Base-by-base conservation (phyloP, 1,140 invertebrate genomes). In the Chironomus tepperi region DNA sequence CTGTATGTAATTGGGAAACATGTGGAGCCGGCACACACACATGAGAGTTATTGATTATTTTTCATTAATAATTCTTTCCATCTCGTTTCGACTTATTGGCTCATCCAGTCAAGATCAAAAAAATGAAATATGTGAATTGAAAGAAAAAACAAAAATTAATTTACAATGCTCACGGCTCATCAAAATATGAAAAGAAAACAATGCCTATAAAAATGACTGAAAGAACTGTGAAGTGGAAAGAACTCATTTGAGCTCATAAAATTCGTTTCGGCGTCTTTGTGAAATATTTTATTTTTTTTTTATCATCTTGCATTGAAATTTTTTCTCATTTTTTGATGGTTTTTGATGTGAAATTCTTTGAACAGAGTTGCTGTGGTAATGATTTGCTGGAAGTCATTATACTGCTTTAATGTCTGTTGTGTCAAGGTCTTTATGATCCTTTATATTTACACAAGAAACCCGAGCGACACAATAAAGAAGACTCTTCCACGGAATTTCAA, bases 31-130 rank as follows among this genome's bases (percentile, higher is more conserved):
- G 15, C 8, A 47, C 43, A 47, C 43, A 47, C 15, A 47, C 8
- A 47, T 10, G n/a, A 57, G 19, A 70, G 8, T 70, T 70, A 70
- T 70, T 70, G 65, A 70, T 70, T 70, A 70, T 70, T 70, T 70
- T 70, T 70, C 65, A 70, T 70, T 70, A 70, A 70, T 70, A 70
- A 70, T 70, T 21, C 18, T 67, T 16, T 67, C 18, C 19, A 70
- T 18, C 24, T 34, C 24, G 24, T 34, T 34, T 70, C 15, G n/a
- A 57, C n/a, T 47, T 47, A 10, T 47, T 47, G 15, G 24, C 24
- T 34, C 24, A 34, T 34, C 24, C 2, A 47, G 15, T 8, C 8
- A 15, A 47, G 15, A 47, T 47, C 15, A 15, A 47, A 15, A 43
- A 47, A 15, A 10, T 47, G 43, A 9, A 47, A 47, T 10, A 47